phyloP scores from a whole-genome alignment of 2,113 vertebrate genomes.

The Zootoca vivipara region DNA sequence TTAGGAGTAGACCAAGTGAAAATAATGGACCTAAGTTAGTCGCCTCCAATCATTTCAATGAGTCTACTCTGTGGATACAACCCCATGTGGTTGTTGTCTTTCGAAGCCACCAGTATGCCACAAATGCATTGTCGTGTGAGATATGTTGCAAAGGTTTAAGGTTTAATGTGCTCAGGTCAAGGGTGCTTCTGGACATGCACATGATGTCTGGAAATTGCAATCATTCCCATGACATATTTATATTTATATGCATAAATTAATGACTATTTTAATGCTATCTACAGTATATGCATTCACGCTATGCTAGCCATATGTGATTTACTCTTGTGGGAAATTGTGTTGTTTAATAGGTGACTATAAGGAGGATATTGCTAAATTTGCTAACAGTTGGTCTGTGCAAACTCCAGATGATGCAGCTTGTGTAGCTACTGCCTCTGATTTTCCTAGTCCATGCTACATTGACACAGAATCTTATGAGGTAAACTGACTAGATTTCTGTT shows the following conservation, averaged over 20 bases:
- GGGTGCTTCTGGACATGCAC: neutral
- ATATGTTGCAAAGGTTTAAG: neutral
- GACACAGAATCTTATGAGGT: slow-evolving; percentile 89
- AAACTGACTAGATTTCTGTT: slow-evolving; percentile 49
- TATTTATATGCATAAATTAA: neutral
- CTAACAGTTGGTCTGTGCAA: slow-evolving; percentile 92
- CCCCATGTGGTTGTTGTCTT: too few relatives aligned
- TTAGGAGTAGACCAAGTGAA: too few relatives aligned
- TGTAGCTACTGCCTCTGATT: slow-evolving; percentile 85
- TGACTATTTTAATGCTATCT: neutral
- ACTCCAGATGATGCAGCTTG: slow-evolving; percentile 82
- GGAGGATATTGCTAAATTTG: slow-evolving; percentile 90
- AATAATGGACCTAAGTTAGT: too few relatives aligned
- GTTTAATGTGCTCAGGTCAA: neutral
- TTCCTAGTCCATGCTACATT: slow-evolving; percentile 88
- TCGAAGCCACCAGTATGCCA: neutral
- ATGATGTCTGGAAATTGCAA: neutral
- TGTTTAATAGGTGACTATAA: slow-evolving; percentile 74
- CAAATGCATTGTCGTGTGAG: neutral
- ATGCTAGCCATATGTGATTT: neutral
- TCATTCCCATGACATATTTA: neutral
- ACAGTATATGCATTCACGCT: neutral
- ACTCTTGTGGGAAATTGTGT: slow-evolving; percentile 18
- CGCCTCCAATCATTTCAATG: too few relatives aligned
- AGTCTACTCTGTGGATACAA: too few relatives aligned